Evolutionary conservation across 2,888 invertebrate genomes (phyloP), one percentile per base, ranked within the genome.

Genomic region (Lumbricus terrestris): DNA sequence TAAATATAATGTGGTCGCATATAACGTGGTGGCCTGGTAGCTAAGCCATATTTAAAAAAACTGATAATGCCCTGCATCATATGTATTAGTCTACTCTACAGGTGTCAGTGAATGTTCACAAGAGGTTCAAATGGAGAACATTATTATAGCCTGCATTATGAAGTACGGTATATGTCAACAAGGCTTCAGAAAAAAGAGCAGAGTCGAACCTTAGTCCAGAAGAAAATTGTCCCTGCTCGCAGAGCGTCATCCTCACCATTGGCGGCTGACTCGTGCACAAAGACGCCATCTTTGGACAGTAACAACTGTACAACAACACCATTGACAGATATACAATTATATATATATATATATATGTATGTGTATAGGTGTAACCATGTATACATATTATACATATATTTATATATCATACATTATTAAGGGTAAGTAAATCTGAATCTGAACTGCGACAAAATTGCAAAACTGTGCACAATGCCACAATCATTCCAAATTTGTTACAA

Each of bases 231-330:
- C 40, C 90, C 90, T n/a, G 88, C 33, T 85, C 47, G 38, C 29
- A 85, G 85, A 38, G 54, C 34, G 37, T 88, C 90, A 37, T 90
- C 90, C 47, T 88, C 88, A 35, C 85, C 90, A 34, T 90, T 85
- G 23, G 90, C 40, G n/a, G 88, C 47, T 34, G 88, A 23, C 29
- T 90, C 90, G n/a, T 88, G 88, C 3, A 90, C 33, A 47, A 40
- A 90, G 3, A 90, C 90, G 33, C 85, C 85, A 85, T 35, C 37
- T 34, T 85, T 85, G 18, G 85, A 85, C 37, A 85, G 85, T 35
- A 85, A 85, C 34, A 85, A 18, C 85, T 85, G 37, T 20, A 16
- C 20, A 35, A 85, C 8, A 83, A 35, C 20, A 8, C 3, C 34
- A 85, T 34, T 6, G 8, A 85, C 3, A 35, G 34, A 34, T 34